Percentiles rank a stretch among this genome's conserved stretches.
Conservation (phyloP, 2,797 vertebrate genomes). For the Kryptopterus vitreolus region DNA sequence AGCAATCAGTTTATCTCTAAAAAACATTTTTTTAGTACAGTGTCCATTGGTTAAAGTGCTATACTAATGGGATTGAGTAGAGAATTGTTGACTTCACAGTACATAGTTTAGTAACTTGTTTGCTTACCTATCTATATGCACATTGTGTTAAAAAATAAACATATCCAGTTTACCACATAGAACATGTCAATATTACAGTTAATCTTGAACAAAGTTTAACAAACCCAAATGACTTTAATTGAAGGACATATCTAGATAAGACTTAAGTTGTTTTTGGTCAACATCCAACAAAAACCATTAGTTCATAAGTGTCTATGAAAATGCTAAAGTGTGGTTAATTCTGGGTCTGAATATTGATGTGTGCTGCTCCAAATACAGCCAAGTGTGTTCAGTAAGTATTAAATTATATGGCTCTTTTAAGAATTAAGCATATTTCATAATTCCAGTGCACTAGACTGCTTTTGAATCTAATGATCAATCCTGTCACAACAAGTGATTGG, state of each 20-base stretch:
- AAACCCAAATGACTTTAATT: not conserved
- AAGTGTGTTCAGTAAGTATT: not conserved
- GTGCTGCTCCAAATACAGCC: not conserved
- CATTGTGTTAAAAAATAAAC: not conserved
- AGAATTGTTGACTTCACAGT: not conserved
- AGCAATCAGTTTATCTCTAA: too few species aligned
- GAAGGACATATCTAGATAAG: not conserved
- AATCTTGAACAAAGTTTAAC: not conserved
- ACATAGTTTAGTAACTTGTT: not conserved
- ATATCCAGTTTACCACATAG: not conserved
- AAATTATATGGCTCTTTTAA: slow-evolving; percentile 1
- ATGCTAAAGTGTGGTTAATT: slow-evolving; percentile 13
- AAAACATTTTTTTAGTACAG: too few species aligned
- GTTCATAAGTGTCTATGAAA: not conserved
- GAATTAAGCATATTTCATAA: slow-evolving; percentile 19
- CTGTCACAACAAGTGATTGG: slow-evolving; percentile 31
- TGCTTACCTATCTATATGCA: not conserved
- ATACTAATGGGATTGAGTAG: too few species aligned
- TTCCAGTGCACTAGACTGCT: slow-evolving; percentile 41
- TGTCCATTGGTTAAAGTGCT: too few species aligned
- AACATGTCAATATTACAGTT: not conserved
- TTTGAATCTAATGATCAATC: slow-evolving; percentile 32
- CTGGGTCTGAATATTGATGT: slow-evolving; percentile 9
- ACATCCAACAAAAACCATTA: slow-evolving; percentile 24
- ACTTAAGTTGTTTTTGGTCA: slow-evolving; percentile 6